These are phyloP conservation scores for Melanophora roralis DNA, from an alignment of 2,888 invertebrate species.

Conservation along the genomic window DNA sequence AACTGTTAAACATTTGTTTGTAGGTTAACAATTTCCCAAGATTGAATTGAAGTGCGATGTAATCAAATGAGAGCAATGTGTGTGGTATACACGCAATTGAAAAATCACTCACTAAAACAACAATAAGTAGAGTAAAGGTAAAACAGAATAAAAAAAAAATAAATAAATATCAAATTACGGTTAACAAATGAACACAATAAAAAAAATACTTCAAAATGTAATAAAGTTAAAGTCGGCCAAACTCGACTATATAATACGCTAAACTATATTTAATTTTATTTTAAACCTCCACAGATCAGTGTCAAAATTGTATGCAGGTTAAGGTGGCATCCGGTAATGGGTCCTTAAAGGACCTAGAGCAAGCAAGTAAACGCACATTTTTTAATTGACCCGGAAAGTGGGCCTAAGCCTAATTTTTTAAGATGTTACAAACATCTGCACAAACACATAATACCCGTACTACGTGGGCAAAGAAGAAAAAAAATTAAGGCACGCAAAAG, in stretches of 20 bases:
- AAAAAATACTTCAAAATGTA: no score
- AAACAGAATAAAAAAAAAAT: background rate
- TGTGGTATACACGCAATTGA: conserved; percentile 39
- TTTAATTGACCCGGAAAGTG: no score
- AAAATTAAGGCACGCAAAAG: conserved; percentile 27
- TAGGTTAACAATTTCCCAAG: background rate
- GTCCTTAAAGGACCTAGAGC: no score
- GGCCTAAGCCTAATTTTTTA: no score
- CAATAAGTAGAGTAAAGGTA: background rate
- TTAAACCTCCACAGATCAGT: no score
- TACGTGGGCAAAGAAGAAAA: background rate
- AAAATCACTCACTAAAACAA: conserved; percentile 16
- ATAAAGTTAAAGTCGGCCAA: no score
- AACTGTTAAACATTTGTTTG: background rate
- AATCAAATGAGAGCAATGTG: conserved; percentile 40
- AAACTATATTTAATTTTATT: no score
- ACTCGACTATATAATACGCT: no score
- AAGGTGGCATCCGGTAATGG: no score
- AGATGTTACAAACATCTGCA: background rate
- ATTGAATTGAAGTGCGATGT: conserved; percentile 30
- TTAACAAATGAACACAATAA: no score
- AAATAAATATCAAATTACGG: conserved; percentile 3
- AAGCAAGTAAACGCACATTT: no score
- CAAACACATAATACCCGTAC: background rate
- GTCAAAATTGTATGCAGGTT: no score